Conservation (phyloP, 2,113 vertebrate genomes). For the Zingel zingel region DNA sequence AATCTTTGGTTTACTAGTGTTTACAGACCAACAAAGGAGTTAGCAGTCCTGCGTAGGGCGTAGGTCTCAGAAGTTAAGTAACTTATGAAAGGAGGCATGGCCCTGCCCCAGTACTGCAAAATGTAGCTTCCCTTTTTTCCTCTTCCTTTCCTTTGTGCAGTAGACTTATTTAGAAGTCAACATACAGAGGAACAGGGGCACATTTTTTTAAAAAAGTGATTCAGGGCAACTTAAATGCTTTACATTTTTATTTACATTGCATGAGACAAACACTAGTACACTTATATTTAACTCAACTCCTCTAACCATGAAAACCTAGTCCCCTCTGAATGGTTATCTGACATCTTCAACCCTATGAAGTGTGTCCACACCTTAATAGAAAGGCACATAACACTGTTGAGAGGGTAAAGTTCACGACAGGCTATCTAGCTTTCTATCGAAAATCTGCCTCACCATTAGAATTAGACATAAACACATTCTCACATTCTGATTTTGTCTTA, state of each 20-base stretch:
- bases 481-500: background rate
- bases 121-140: background rate
- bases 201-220: slow-evolving; percentile 3
- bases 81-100: slow-evolving; percentile 49
- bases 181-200: slow-evolving; percentile 4
- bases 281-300: background rate
- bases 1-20: slow-evolving; percentile 47
- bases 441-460: slow-evolving; percentile 2
- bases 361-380: slow-evolving; percentile 38
- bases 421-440: background rate
- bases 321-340: slow-evolving; percentile 41
- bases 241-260: slow-evolving; percentile 48
- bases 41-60: slow-evolving; percentile 37
- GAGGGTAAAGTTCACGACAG: slow-evolving; percentile 35
- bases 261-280: background rate
- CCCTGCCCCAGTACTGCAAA: slow-evolving; percentile 14
- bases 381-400: slow-evolving; percentile 21
- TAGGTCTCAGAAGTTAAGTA: slow-evolving; percentile 35
- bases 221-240: slow-evolving; percentile 12
- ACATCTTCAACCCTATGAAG: slow-evolving; percentile 43
- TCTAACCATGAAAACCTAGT: background rate
- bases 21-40: slow-evolving; percentile 48
- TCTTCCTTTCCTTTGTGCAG: background rate
- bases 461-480: slow-evolving; percentile 7
- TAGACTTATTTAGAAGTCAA: slow-evolving; percentile 20